Evolutionary conservation across 1,140 invertebrate genomes (phyloP).

Genomic region (Atta texana): DNA sequence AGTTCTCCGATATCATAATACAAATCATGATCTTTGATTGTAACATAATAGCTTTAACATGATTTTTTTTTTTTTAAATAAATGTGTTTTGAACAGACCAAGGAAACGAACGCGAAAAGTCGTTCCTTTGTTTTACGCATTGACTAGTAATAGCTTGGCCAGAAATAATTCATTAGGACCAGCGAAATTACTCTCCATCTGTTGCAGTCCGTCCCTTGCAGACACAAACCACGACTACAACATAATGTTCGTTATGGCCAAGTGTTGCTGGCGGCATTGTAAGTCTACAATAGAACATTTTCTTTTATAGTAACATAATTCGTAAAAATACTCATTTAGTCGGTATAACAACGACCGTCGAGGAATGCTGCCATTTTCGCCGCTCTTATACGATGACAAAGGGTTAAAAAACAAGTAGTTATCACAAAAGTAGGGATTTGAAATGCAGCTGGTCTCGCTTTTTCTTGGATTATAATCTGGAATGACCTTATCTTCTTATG

Average conservation of each 20-base stretch:
- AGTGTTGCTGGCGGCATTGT: background rate
- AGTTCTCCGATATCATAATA: background rate
- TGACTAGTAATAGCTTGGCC: slow-evolving; percentile 1
- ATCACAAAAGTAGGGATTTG: background rate
- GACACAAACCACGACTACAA: slow-evolving; percentile 1
- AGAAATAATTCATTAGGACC: slow-evolving; percentile 49
- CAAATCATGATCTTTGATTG: slow-evolving; percentile 24
- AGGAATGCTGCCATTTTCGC: slow-evolving; percentile 18
- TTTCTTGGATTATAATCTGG: background rate
- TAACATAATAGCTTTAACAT: background rate
- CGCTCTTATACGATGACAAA: slow-evolving; percentile 21
- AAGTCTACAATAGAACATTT: slow-evolving; percentile 26
- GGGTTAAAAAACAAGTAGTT: slow-evolving; percentile 28
- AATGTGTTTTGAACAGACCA: background rate
- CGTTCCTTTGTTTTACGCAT: background rate
- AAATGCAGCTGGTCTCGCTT: slow-evolving; percentile 12
- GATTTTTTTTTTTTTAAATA: slow-evolving; percentile 11
- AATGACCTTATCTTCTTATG: background rate
- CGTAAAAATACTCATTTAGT: slow-evolving; percentile 39
- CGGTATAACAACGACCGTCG: background rate
- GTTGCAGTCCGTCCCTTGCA: slow-evolving; percentile 7
- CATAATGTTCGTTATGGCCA: slow-evolving; percentile 26
- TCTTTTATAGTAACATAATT: slow-evolving; percentile 44
- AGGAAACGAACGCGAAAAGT: background rate
- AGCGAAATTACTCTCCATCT: slow-evolving; percentile 30